phyloP scores from a whole-genome alignment of 2,113 vertebrate species.

The Lagopus leucura region DNA sequence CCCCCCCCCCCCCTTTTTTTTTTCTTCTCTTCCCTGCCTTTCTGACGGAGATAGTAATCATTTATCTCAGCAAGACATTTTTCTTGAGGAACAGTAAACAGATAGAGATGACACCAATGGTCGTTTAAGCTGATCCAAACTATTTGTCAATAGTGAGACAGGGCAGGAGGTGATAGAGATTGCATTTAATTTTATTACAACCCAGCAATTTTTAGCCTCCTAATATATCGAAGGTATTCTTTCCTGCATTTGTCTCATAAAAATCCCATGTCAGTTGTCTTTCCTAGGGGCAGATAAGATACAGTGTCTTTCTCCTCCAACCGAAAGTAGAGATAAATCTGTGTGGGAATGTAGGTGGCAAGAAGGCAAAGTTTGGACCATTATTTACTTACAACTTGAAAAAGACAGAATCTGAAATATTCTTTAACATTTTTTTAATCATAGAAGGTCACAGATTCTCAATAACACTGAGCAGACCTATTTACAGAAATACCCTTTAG shows the following conservation, averaged over 20 bases:
- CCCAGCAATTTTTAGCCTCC: constrained; percentile 23
- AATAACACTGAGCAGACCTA: neutral
- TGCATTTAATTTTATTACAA: constrained; percentile 62
- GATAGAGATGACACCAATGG: constrained; percentile 44
- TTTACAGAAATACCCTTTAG: neutral
- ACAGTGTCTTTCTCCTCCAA: constrained; percentile 21
- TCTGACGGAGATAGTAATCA: constrained; percentile 47
- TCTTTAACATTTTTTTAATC: constrained; percentile 19
- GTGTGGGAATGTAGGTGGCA: neutral
- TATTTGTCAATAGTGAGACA: constrained; percentile 58
- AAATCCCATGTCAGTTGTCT: constrained; percentile 31
- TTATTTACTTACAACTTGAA: constrained; percentile 13
- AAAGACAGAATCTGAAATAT: constrained; percentile 12
- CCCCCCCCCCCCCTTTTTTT: neutral
- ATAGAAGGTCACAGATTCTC: neutral
- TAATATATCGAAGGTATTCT: constrained; percentile 31
- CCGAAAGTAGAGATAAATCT: constrained; percentile 13
- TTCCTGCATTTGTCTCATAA: constrained; percentile 25
- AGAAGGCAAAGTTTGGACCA: neutral
- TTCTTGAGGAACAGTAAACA: constrained; percentile 52
- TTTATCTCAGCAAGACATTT: constrained; percentile 61
- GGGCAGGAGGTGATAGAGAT: constrained; percentile 23
- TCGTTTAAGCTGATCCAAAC: constrained; percentile 37
- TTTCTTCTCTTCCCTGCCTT: neutral
- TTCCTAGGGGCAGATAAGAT: constrained; percentile 28